Evolutionary conservation across 2,113 vertebrate species (phyloP).

Genomic region (Microtus ochrogaster): DNA sequence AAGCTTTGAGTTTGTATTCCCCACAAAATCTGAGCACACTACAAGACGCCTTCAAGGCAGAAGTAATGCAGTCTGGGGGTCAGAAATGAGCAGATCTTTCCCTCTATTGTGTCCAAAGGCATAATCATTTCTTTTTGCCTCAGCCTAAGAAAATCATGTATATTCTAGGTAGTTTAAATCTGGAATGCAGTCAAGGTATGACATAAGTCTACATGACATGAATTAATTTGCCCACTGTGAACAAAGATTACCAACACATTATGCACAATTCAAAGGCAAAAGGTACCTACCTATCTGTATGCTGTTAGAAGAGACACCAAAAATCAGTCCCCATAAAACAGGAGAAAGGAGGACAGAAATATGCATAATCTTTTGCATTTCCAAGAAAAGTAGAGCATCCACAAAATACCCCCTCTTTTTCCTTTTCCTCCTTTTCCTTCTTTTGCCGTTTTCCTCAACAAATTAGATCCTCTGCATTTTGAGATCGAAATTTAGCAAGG

Average conservation of each 20-base stretch:
- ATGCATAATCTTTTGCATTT: conserved; percentile 97
- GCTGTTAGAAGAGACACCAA: conserved; percentile 94
- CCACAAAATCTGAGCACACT: conserved; percentile 6
- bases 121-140: conserved; percentile 4
- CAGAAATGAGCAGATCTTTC: not conserved
- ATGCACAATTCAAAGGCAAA: conserved; percentile 73
- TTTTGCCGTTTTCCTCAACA: conserved; percentile 79
- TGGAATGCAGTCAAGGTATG: conserved; percentile 82
- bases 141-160: conserved; percentile 64
- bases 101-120: conserved; percentile 29
- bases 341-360: conserved; percentile 92
- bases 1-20: not conserved
- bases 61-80: conserved; percentile 36
- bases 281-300: conserved; percentile 96
- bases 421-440: conserved; percentile 80
- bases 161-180: conserved; percentile 76
- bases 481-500: conserved; percentile 76
- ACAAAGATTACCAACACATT: conserved; percentile 76
- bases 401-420: conserved; percentile 81
- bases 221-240: conserved; percentile 79
- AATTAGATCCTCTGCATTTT: conserved; percentile 91
- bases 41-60: conserved; percentile 21
- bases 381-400: conserved; percentile 93
- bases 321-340: conserved; percentile 94
- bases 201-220: conserved; percentile 83